Conservation (phyloP, 2,888 invertebrate genomes). For the Teinopalpus imperialis region DNA sequence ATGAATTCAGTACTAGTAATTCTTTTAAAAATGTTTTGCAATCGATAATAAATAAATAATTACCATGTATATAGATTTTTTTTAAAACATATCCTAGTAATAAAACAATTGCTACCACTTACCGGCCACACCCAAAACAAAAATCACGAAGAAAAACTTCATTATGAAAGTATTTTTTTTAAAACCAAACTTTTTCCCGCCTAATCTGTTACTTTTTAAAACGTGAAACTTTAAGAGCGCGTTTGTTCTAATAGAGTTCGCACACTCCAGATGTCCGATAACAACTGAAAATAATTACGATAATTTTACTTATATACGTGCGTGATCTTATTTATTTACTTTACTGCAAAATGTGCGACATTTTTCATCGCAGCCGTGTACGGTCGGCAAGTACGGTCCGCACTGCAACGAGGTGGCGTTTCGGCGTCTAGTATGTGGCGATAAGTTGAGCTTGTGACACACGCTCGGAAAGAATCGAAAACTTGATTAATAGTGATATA, state of each 20-base stretch:
- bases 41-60: no score
- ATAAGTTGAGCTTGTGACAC: conserved; percentile 6
- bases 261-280: conserved; percentile 11
- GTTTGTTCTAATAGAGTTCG: background rate
- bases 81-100: no score
- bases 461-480: background rate
- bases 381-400: conserved; percentile 11
- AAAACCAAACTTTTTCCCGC: conserved; percentile 1
- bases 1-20: no score
- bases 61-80: no score
- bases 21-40: no score
- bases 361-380: conserved; percentile 20
- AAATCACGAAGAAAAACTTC: conserved; percentile 5
- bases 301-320: conserved; percentile 17
- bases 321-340: conserved; percentile 14
- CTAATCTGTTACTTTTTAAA: background rate
- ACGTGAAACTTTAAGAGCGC: background rate
- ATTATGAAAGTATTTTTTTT: background rate
- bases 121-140: conserved; percentile 16
- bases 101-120: no score
- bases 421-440: conserved; percentile 13
- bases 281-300: conserved; percentile 12
- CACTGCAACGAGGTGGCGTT: conserved; percentile 12
- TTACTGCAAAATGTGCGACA: conserved; percentile 26
- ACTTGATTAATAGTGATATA: background rate